Base-by-base conservation (phyloP, 2,113 vertebrate genomes). In the Solea solea region DNA sequence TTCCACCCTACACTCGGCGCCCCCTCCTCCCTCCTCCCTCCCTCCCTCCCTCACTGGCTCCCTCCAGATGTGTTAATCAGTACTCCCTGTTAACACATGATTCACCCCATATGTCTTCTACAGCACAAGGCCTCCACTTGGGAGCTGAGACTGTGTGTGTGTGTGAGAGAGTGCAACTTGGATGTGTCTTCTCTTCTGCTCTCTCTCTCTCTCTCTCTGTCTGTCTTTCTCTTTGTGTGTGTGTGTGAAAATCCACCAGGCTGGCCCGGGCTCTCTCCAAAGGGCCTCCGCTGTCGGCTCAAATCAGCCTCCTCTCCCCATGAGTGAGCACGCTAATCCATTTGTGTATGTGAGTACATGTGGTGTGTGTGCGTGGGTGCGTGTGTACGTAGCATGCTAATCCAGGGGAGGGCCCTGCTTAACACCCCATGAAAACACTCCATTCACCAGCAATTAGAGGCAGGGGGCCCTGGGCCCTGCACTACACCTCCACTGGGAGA, bases 31-130 rank as follows among this genome's bases (percentile, higher is more conserved):
- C 25, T 15, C 5, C 51, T 46, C 44, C 54, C 25, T 15, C 5
- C 51, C 66, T 63, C 71, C 27, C 63, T 13, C 52, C 63, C 63
- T 71, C 76, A 61, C 70, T 41, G 15, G 59, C 83, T 86, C 82
- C 77, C 95, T 95, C 95, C 95, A 97, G 96, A 97, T 98, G 96
- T 97, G 96, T 96, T 96, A 96, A 97, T 97, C 96, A 96, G 94
- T 84, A 92, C 94, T 94, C 94, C 96, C 95, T 96, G 93, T 91
- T 95, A 96, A 95, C 93, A 86, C 93, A 94, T 95, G 95, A 96
- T 95, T 95, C 95, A 83, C 93, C 92, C 95, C 96, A 96, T 97
- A 97, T 98, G 96, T 95, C 94, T 96, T 93, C 94, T 93, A 91
- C 94, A 93, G 92, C 88, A 86, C 89, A 57, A 71, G 69, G 89